Evolutionary conservation across 2,113 vertebrate genomes (phyloP).

Genomic region (Plectropomus leopardus): DNA sequence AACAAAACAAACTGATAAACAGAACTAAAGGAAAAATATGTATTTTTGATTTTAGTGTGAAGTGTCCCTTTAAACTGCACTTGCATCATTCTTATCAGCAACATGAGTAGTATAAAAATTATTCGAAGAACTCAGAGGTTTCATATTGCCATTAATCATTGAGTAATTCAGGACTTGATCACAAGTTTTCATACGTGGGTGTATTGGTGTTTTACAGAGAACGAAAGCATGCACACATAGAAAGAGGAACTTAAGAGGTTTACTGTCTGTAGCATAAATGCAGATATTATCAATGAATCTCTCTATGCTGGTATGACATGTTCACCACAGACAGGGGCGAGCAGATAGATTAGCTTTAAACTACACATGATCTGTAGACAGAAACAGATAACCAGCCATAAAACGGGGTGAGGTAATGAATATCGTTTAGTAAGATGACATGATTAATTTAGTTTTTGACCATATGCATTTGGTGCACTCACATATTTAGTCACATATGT

Average conservation of each 20-base stretch:
- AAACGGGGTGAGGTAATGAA: neutral
- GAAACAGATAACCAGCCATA: neutral
- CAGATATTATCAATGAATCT: neutral
- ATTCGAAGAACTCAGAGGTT: neutral
- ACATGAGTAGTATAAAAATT: neutral
- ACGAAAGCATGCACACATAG: neutral
- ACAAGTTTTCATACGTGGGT: neutral
- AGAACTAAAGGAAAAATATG: no score
- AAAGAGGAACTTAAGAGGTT: slow-evolving; percentile 23
- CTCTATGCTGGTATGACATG: neutral
- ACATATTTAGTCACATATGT: neutral
- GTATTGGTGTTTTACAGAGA: neutral
- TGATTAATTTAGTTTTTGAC: neutral
- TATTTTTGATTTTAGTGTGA: no score
- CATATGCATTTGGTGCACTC: neutral
- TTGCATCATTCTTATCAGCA: no score
- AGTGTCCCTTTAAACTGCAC: no score
- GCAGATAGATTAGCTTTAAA: neutral
- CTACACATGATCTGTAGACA: no score
- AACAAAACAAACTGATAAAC: no score
- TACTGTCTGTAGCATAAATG: neutral
- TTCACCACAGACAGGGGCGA: neutral
- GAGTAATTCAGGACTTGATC: neutral
- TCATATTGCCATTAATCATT: neutral
- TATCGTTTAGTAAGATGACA: no score